These are phyloP conservation scores for Macroglossus sobrinus DNA, from an alignment of 2,113 vertebrate genomes.

Conservation along the genomic window DNA sequence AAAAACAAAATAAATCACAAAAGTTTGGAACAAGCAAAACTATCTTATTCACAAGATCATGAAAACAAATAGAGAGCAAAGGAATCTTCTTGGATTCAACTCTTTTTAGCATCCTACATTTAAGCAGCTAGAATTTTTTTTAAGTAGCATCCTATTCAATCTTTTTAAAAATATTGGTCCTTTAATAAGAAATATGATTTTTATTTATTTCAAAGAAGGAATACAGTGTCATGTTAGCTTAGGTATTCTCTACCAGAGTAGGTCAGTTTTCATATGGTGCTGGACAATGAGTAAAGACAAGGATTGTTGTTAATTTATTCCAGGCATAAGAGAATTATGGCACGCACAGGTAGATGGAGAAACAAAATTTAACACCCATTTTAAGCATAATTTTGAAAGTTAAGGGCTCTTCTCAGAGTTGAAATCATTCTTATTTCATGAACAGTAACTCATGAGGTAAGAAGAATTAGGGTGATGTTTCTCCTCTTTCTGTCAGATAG, in stretches of 20 bases:
- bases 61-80: conserved; percentile 28
- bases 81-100: background rate
- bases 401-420: background rate
- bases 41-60: background rate
- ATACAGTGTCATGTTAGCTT: background rate
- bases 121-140: background rate
- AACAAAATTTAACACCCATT: background rate
- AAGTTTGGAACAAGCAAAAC: background rate
- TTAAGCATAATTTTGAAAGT: background rate
- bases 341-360: background rate
- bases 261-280: background rate
- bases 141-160: background rate
- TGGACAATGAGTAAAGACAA: background rate
- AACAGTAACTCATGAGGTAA: background rate
- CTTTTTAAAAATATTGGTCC: background rate
- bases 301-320: background rate
- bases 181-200: conserved; percentile 38
- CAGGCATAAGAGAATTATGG: background rate
- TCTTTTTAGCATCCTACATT: background rate
- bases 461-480: background rate
- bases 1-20: conserved; percentile 29
- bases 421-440: background rate
- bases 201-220: background rate
- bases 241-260: background rate
- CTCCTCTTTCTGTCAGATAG: background rate